These are phyloP conservation scores for Peucedramus taeniatus DNA, from an alignment of 2,113 vertebrate species.

Conservation along the genomic window DNA sequence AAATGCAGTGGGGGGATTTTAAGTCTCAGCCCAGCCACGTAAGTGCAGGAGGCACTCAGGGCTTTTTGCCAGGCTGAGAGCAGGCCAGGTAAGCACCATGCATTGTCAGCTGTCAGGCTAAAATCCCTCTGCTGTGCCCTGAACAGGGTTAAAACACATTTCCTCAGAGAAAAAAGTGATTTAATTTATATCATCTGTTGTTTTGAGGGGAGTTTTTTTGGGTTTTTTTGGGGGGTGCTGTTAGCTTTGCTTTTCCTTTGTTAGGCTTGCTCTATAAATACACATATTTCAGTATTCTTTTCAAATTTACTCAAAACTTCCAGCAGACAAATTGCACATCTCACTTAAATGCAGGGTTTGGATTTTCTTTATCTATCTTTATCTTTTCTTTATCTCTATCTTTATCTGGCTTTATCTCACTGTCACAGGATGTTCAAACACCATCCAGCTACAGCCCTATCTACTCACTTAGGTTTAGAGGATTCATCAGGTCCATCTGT, in stretches of 20 bases:
- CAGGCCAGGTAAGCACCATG: not conserved
- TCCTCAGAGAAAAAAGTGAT: not conserved
- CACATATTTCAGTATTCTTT: not conserved
- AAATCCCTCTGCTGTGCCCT: not conserved
- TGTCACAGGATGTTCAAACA: not conserved
- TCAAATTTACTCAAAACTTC: not conserved
- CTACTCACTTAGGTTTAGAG: not conserved
- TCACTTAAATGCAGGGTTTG: not conserved
- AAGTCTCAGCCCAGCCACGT: not conserved
- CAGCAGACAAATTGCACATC: not conserved
- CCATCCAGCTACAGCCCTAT: not conserved
- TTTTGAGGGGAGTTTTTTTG: rapidly evolving
- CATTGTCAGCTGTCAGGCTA: not conserved
- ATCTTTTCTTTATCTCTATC: not conserved
- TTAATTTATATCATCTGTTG: not conserved
- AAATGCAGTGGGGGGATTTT: not conserved
- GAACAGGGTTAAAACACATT: not conserved
- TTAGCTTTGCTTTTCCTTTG: not conserved
- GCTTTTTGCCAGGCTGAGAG: not conserved
- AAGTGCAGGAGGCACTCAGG: not conserved
- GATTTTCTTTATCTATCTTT: not conserved
- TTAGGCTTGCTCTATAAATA: not conserved
- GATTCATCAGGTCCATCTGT: not conserved
- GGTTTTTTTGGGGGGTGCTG: too few relatives aligned
- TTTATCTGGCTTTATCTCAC: not conserved